These are phyloP conservation scores for Periophthalmodon schlosseri DNA, from an alignment of 2,113 vertebrate genomes.

Conservation along the genomic window DNA sequence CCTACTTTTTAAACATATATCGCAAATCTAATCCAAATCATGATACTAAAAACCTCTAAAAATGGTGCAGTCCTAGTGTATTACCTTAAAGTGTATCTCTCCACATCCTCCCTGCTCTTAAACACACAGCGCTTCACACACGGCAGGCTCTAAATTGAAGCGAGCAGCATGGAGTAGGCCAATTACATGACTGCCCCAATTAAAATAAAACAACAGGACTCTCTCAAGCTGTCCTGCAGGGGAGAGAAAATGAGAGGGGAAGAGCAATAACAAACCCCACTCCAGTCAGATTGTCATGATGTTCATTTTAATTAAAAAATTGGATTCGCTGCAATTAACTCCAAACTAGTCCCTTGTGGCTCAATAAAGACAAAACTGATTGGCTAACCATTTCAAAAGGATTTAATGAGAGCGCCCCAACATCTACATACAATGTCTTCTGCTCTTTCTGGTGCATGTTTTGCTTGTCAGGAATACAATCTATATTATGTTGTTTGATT, in stretches of 20 bases:
- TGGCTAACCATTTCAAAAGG: constrained; percentile 62
- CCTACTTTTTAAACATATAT: too few relatives aligned
- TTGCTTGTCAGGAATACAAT: constrained; percentile 32
- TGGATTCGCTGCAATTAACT: constrained; percentile 77
- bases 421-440: constrained; percentile 54
- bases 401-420: constrained; percentile 42
- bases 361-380: constrained; percentile 56
- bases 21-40: too few relatives aligned
- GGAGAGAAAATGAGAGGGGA: constrained; percentile 71
- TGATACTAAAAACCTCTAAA: too few relatives aligned
- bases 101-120: constrained; percentile 11
- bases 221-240: constrained; percentile 76
- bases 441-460: constrained; percentile 38
- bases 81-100: neutral
- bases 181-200: constrained; percentile 78
- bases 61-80: too few relatives aligned
- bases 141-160: constrained; percentile 67
- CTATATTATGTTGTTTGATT: constrained; percentile 20
- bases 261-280: constrained; percentile 72
- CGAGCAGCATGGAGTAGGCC: constrained; percentile 72
- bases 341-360: constrained; percentile 73
- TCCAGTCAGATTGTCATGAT: constrained; percentile 73
- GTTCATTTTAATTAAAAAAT: constrained; percentile 79
- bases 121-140: constrained; percentile 34
- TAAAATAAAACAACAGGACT: constrained; percentile 79